Evolutionary conservation across 2,797 vertebrate species (phyloP), one percentile per base, ranked within the genome.

Genomic region (Eulemur albifrons): DNA sequence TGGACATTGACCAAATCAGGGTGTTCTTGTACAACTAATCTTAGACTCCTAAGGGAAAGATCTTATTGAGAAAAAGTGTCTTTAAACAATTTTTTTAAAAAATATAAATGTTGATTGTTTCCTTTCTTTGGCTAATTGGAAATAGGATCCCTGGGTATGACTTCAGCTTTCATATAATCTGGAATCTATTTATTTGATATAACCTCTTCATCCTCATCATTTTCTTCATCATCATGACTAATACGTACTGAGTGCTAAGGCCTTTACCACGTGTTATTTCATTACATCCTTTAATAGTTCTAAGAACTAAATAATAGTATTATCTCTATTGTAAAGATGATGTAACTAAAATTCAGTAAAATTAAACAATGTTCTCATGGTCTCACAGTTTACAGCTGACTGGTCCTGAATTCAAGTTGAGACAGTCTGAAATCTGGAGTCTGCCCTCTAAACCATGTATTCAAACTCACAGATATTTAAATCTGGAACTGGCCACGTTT

Each of bases 41-140:
- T 81, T 88, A 61, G 30, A 1, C 57, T 87, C 40, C 72, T 96
- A 40, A 72, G 14, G 21, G 35, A 77, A 87, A 10, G 2, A 1
- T 83, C 76, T 52, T 87, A 45, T 14, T 83, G 32, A 94, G 27
- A 92, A 94, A 72, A 69, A 12, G 15, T 57, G 15, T 79, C n/a
- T 93, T 82, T 86, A 95, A 76, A 79, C 7, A 20, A 15, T 84
- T 25, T 52, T 73, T 89, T 73, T 35, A 84, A 82, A 92, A 77
- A 94, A 73, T 88, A 48, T 30, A 63, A 43, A 38, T 38, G 40
- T 21, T 89, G 54, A 69, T 89, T n/a, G 5, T 84, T 94, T 94
- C 2, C 20, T 83, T 92, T 9, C 27, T 85, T 85, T 84, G 5
- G n/a, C 48, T 92, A 63, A 50, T n/a, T 87, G 52, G 70, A 81